Conservation (phyloP, 1,140 invertebrate species). For the Drosophila guanche region DNA sequence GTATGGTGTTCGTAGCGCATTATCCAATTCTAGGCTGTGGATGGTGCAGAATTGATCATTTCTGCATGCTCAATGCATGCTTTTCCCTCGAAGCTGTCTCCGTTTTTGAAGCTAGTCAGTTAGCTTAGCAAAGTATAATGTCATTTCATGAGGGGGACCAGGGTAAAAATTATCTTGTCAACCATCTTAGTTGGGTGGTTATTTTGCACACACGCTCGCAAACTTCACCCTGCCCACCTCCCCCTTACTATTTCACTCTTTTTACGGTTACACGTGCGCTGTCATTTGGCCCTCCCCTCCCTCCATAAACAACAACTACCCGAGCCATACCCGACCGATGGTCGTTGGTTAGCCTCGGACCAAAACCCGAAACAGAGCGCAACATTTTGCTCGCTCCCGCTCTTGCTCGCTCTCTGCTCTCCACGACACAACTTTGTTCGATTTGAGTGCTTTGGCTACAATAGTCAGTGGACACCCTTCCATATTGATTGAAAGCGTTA, state of each 20-base stretch:
- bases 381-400: conserved; percentile 37
- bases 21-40: no score
- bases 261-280: conserved; percentile 78
- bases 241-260: conserved; percentile 66
- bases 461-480: conserved; percentile 7
- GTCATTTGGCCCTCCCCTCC: conserved; percentile 32
- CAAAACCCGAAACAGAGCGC: conserved; percentile 55
- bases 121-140: no score
- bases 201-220: conserved; percentile 51
- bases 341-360: conserved; percentile 14
- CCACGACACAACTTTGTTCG: conserved; percentile 43
- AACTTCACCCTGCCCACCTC: conserved; percentile 1
- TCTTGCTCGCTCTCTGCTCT: conserved; percentile 21
- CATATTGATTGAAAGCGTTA: not conserved
- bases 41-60: no score
- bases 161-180: conserved; percentile 74
- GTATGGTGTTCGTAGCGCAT: no score
- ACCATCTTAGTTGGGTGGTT: conserved; percentile 59
- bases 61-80: no score
- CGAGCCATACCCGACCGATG: not conserved
- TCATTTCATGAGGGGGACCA: not conserved
- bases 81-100: no score
- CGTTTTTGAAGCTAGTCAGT: no score
- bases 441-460: conserved; percentile 40
- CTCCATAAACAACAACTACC: not conserved